Evolutionary conservation across 2,113 vertebrate species (phyloP), one percentile per base, ranked within the genome.

Genomic region (Pluvianellus socialis): DNA sequence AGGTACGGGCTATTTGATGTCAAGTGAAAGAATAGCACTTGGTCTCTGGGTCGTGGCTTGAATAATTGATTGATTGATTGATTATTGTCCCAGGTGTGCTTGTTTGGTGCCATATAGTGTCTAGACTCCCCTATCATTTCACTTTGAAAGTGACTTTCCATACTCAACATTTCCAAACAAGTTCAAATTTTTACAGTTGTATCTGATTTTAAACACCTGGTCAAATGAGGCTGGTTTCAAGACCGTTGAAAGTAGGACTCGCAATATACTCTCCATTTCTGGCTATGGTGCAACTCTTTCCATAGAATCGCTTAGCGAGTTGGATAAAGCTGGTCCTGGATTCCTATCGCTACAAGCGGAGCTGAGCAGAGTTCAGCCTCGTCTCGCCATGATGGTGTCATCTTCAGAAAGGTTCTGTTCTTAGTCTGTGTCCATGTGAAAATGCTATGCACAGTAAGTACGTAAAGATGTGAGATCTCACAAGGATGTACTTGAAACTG

Each of bases 401-500:
- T 53, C 44, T 77, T 83, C 32, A 68, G 32, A 66, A 85, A 44
- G 32, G 5, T 86, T 82, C 67, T 77, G 79, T 45, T 77, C 59
- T 32, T 56, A 24, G 59, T 63, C 67, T 94, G 28, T 44, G 44
- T 44, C 44, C 44, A 44, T 15, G 44, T 84, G 56, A 47, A 94
- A 75, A 79, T 15, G 16, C 18, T 66, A 10, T 70, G 63, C n/a
- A 6, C 30, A 58, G 1, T 47, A 67, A 90, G 32, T 77, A 18
- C 59, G 59, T 87, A 30, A 80, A 87, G 88, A 96, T 76, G 80
- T 45, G 45, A 92, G 47, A 68, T 84, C 55, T 88, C 52, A 72
- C 27, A 93, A 62, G 70, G 81, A 53, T 28, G 9, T 68, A 59
- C 28, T 93, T 91, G 61, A 92, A 95, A 92, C 89, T 95, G 70